Evolutionary conservation across 2,113 vertebrate genomes (phyloP).

Genomic region (Pithys albifrons): DNA sequence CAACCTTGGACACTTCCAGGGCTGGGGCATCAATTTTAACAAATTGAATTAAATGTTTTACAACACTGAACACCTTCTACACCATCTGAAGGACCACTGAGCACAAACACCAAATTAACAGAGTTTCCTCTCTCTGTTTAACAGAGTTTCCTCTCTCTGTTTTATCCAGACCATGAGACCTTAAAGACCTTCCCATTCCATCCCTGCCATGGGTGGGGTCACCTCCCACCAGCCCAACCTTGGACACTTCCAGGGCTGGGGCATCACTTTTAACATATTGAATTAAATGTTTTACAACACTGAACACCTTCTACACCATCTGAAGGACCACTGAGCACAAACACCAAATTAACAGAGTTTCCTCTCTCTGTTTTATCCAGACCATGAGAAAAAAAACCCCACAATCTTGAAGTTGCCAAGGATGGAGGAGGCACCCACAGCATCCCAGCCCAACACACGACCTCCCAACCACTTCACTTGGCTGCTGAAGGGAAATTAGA

Average conservation of each 20-base stretch:
- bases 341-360: not conserved
- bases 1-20: not conserved
- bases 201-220: too few relatives aligned
- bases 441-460: not conserved
- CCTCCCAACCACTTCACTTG: not conserved
- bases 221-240: not conserved
- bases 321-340: not conserved
- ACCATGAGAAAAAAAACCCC: not conserved
- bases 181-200: too few relatives aligned
- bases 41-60: not conserved
- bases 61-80: not conserved
- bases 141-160: not conserved
- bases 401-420: too few relatives aligned
- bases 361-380: not conserved
- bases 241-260: not conserved
- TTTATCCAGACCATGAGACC: not conserved
- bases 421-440: not conserved
- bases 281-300: not conserved
- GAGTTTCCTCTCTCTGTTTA: not conserved
- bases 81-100: not conserved
- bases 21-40: not conserved
- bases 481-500: not conserved
- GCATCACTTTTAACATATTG: not conserved
- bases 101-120: not conserved
- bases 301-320: not conserved